Percentiles rank a stretch among this genome's conserved stretches.
phyloP scores from a whole-genome alignment of 2,888 invertebrate genomes.

The Apeira syringaria region DNA sequence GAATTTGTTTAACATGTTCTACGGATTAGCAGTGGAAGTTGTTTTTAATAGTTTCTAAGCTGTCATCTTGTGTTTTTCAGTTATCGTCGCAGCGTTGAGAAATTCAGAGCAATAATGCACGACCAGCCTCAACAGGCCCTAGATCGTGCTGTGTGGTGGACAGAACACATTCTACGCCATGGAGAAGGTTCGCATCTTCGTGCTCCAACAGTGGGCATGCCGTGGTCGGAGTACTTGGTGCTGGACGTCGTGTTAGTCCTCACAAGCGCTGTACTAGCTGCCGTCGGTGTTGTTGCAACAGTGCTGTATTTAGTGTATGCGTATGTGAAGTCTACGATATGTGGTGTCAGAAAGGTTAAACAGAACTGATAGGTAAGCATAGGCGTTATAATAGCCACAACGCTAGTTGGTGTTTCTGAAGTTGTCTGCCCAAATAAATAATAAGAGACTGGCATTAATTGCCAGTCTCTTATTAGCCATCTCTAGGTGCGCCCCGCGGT shows the following conservation, averaged over 20 bases:
- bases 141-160: slow-evolving; percentile 68
- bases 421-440: too few species aligned
- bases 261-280: neutral
- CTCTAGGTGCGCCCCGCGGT: too few species aligned
- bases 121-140: slow-evolving; percentile 22
- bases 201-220: slow-evolving; percentile 49
- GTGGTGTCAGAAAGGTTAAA: too few species aligned
- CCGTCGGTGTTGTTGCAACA: neutral
- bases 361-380: too few species aligned
- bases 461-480: too few species aligned
- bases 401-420: too few species aligned
- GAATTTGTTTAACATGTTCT: too few species aligned
- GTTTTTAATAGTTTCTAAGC: too few species aligned
- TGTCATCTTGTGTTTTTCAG: neutral
- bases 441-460: too few species aligned
- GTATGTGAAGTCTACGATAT: too few species aligned
- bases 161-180: slow-evolving; percentile 68
- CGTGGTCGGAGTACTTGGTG: slow-evolving; percentile 36
- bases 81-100: slow-evolving; percentile 5
- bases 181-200: slow-evolving; percentile 57
- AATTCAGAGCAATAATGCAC: slow-evolving; percentile 6
- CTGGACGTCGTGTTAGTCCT: slow-evolving; percentile 33
- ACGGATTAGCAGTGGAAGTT: too few species aligned
- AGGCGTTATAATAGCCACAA: too few species aligned
- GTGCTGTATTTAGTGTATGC: neutral